Percentiles rank a stretch among this genome's conserved stretches.
Evolutionary conservation across 2,113 vertebrate species (phyloP).

Genomic region (Melanostigma gelatinosum): DNA sequence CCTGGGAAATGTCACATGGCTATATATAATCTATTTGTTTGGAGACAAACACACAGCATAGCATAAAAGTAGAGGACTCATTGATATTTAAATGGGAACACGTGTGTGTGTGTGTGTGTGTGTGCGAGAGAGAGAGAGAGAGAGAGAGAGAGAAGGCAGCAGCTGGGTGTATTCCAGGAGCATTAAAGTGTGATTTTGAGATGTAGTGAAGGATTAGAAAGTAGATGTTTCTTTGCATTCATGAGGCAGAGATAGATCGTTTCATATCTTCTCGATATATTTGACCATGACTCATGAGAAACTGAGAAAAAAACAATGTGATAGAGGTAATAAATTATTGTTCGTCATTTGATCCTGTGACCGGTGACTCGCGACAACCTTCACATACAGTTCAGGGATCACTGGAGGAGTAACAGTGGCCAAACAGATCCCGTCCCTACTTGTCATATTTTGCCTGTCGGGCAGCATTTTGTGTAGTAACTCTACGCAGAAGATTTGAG

Average conservation of each 20-base stretch:
- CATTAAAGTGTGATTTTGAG: constrained; percentile 41
- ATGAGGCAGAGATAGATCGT: constrained; percentile 55
- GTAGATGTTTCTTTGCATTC: constrained; percentile 47
- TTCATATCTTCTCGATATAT: constrained; percentile 38
- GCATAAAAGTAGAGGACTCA: constrained; percentile 48
- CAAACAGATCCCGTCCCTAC: no score
- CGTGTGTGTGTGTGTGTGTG: constrained; percentile 15
- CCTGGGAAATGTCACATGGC: constrained; percentile 67
- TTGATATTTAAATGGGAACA: constrained; percentile 64
- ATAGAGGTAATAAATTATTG: constrained; percentile 14
- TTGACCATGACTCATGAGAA: constrained; percentile 8
- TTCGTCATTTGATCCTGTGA: constrained; percentile 22
- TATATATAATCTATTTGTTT: constrained; percentile 67
- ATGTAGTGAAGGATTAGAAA: constrained; percentile 39
- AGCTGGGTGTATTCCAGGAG: constrained; percentile 40
- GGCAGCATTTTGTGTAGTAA: no score
- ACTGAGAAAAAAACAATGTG: not conserved
- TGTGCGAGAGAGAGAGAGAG: not conserved
- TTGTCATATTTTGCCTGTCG: no score
- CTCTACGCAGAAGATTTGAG: no score
- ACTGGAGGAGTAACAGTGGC: not conserved
- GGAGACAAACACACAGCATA: constrained; percentile 9
- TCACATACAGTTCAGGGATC: not conserved
- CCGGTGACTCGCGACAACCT: not conserved
- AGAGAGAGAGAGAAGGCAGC: constrained; percentile 17